Evolutionary conservation across 2,113 vertebrate species (phyloP).

Genomic region (Onychostoma macrolepis): DNA sequence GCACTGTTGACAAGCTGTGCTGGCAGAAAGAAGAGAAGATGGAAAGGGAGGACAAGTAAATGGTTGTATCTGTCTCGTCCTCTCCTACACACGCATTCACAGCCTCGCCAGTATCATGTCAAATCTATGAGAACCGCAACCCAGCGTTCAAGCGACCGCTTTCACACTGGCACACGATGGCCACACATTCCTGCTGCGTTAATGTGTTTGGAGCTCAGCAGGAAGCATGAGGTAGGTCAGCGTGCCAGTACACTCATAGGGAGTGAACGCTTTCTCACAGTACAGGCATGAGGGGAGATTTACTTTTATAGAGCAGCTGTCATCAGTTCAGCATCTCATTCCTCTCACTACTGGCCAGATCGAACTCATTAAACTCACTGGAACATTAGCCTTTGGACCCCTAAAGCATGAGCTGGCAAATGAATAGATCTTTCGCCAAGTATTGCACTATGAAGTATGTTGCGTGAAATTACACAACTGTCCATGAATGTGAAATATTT

Average conservation of each 20-base stretch:
- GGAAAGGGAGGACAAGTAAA: not conserved
- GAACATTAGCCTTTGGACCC: constrained; percentile 24
- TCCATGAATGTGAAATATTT: not conserved
- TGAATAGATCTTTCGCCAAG: constrained; percentile 10
- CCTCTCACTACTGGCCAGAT: constrained; percentile 33
- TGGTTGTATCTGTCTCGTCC: not conserved
- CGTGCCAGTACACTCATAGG: constrained; percentile 28
- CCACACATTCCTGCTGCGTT: constrained; percentile 53
- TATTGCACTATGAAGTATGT: not conserved
- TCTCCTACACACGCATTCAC: constrained; percentile 19
- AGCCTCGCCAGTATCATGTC: constrained; percentile 12
- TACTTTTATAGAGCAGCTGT: constrained; percentile 55
- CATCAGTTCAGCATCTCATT: constrained; percentile 44
- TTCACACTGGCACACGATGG: constrained; percentile 24
- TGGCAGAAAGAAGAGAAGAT: not conserved
- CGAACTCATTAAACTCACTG: constrained; percentile 34
- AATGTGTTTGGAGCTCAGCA: constrained; percentile 47
- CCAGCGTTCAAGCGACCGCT: not conserved
- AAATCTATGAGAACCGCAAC: constrained; percentile 1
- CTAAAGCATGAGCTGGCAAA: not conserved
- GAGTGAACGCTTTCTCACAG: constrained; percentile 37
- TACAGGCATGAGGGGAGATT: constrained; percentile 45
- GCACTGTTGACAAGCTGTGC: not conserved
- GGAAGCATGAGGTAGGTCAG: constrained; percentile 48
- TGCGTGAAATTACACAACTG: not conserved